Base-by-base conservation (phyloP, 2,113 vertebrate genomes). In the Microcebus griseorufus region DNA sequence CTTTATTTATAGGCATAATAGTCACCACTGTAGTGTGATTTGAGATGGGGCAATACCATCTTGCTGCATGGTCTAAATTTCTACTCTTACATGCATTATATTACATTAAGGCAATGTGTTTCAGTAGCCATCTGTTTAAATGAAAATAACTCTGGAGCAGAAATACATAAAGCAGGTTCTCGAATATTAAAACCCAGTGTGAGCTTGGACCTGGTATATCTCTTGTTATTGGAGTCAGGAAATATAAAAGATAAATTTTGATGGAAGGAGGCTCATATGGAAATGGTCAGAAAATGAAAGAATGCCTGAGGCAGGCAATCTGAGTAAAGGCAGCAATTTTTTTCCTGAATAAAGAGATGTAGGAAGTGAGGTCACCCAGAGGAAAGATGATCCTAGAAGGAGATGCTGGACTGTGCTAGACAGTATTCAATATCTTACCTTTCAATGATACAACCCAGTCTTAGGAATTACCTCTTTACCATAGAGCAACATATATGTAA, bases 141-240 rank as follows among this genome's bases (percentile, higher is more conserved):
- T 81, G 62, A 93, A 96, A 96, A 73, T 83, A 90, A 82, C 60
- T 73, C 69, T 34, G 32, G 9, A 88, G 20, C 70, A 70, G 79
- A 78, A 86, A 67, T 84, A 62, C 16, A 11, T 51, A 96, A 55
- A 67, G 22, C 65, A 37, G 34, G 9, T 76, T 94, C 53, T 88
- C 53, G 72, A 88, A 88, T 95, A 93, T 84, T 88, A 85, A 97
- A 97, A 81, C 48, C 39, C 51, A 80, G 13, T 16, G 23, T 88
- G 51, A 90, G 37, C 27, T 67, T 93, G 32, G 78, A 81, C 27
- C 88, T 80, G 45, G n/a, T 45, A 25, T 70, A 55, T 79, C 83
- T 89, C 76, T 90, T 95, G 96, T 92, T 84, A 78, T 67, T 96
- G 88, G 42, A 82, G 67, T 88, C 88, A 88, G 55, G 39, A 96